Percentiles rank a stretch among this genome's conserved stretches.
Conservation (phyloP, 2,113 vertebrate genomes). For the Chroicocephalus ridibundus region DNA sequence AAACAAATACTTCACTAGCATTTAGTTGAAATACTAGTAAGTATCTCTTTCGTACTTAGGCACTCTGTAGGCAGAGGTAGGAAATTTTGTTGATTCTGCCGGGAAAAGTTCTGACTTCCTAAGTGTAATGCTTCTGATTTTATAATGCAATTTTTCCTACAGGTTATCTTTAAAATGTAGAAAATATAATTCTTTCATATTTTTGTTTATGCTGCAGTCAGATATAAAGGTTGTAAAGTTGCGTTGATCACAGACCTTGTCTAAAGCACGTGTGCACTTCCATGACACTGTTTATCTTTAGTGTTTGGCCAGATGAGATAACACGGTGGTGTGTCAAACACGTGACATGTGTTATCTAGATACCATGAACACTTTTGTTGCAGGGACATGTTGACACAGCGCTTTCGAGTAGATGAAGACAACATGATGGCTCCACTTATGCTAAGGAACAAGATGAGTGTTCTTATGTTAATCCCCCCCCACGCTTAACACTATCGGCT, state of each 20-base stretch:
- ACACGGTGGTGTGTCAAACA: slow-evolving; percentile 6
- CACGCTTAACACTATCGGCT: background rate
- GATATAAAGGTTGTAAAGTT: background rate
- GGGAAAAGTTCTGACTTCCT: background rate
- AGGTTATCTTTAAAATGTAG: background rate
- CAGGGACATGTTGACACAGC: slow-evolving; percentile 48
- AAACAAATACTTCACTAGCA: background rate
- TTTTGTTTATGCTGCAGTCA: slow-evolving; percentile 9
- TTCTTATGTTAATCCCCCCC: background rate
- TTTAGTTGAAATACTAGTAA: background rate
- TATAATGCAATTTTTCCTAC: background rate
- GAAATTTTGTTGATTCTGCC: background rate
- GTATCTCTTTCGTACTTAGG: background rate
- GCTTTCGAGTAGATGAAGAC: slow-evolving; percentile 31
- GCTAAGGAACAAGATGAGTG: slow-evolving; percentile 31
- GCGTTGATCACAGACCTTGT: slow-evolving; percentile 11
- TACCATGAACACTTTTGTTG: background rate
- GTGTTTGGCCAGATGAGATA: slow-evolving; percentile 48
- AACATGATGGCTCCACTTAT: slow-evolving; percentile 49
- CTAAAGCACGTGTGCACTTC: background rate
- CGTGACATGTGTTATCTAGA: background rate
- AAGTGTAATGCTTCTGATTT: background rate
- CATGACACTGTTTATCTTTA: slow-evolving; percentile 28
- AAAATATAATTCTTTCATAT: background rate
- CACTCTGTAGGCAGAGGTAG: fast-evolving